These are phyloP conservation scores for Palythoa caribaeorum DNA, from an alignment of 92 coral and sea anemone genomes.

Conservation along the genomic window DNA sequence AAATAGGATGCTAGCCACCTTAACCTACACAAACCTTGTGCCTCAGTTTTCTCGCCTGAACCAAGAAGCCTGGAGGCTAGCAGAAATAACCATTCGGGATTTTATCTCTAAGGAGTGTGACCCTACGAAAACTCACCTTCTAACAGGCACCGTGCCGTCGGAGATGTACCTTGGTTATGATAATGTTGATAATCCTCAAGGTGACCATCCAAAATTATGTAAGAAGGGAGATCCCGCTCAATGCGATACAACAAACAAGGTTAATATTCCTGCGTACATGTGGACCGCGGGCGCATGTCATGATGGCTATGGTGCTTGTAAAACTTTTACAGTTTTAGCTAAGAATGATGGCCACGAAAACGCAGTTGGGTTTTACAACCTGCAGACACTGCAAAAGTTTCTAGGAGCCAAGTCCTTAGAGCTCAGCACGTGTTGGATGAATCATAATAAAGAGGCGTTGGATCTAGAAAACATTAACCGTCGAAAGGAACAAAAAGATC, in stretches of 20 bases:
- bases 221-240: neutral
- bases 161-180: conserved; percentile 49
- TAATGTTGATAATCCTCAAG: neutral
- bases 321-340: conserved; percentile 48
- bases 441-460: neutral
- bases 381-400: conserved; percentile 42
- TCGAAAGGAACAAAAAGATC: conserved; percentile 29
- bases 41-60: conserved; percentile 55
- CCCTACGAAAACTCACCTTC: conserved; percentile 11
- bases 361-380: conserved; percentile 55
- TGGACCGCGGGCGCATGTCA: conserved; percentile 56
- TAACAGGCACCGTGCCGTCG: conserved; percentile 54
- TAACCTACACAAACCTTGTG: conserved; percentile 54
- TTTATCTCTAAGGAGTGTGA: conserved; percentile 16
- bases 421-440: neutral
- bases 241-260: conserved; percentile 33
- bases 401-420: conserved; percentile 42
- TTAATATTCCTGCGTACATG: conserved; percentile 52
- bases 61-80: conserved; percentile 53
- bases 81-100: conserved; percentile 46
- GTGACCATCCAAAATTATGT: neutral
- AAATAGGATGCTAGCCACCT: conserved; percentile 32
- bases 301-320: neutral
- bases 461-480: too few relatives aligned
- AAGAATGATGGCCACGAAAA: conserved; percentile 58